Evolutionary conservation across 2,797 vertebrate genomes (phyloP).

Genomic region (Orestias chungarensis): DNA sequence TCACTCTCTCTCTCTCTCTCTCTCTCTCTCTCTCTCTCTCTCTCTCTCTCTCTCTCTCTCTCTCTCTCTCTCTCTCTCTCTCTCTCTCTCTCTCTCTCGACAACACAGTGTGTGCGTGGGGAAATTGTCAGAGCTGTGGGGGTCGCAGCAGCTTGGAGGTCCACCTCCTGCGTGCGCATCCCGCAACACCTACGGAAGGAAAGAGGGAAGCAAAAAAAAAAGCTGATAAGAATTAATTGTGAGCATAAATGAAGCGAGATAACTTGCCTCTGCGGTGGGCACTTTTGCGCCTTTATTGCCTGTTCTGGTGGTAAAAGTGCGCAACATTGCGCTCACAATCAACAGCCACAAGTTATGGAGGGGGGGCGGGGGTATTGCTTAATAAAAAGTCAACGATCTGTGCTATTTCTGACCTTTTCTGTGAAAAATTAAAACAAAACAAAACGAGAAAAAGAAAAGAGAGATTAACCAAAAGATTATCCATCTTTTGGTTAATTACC

Average conservation of each 20-base stretch:
- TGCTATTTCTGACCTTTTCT: not conserved
- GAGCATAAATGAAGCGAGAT: not conserved
- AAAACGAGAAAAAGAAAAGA: too few species aligned
- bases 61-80: too few species aligned
- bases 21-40: too few species aligned
- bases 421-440: too few species aligned
- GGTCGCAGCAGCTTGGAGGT: slow-evolving; percentile 59
- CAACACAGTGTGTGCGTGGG: slow-evolving; percentile 33
- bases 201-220: not conserved
- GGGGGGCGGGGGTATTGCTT: too few species aligned
- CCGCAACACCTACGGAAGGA: not conserved
- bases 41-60: too few species aligned
- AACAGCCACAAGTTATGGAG: too few species aligned
- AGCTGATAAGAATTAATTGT: not conserved
- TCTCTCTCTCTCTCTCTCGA: too few species aligned
- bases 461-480: too few species aligned
- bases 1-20: too few species aligned
- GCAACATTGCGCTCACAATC: not conserved
- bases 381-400: not conserved
- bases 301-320: not conserved
- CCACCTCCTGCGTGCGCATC: slow-evolving; percentile 63
- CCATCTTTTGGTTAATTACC: too few species aligned
- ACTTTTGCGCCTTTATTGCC: not conserved
- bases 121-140: slow-evolving; percentile 58
- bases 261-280: not conserved